These are phyloP conservation scores for Drosophila birchii DNA, from an alignment of 2,888 invertebrate species.

Conservation along the genomic window DNA sequence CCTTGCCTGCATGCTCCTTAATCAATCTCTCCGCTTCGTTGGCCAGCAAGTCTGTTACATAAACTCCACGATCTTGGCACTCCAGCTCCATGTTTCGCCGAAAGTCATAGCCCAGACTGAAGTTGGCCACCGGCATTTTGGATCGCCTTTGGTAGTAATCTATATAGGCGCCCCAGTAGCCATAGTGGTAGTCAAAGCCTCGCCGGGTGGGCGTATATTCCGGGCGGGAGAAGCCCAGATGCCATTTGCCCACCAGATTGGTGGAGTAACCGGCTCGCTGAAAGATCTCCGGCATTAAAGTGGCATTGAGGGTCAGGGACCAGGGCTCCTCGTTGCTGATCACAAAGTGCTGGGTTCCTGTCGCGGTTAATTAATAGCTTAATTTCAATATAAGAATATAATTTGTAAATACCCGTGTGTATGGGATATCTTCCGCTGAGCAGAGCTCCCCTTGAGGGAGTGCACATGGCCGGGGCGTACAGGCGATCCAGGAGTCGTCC, in stretches of 20 bases:
- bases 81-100: constrained; percentile 86
- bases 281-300: constrained; percentile 89
- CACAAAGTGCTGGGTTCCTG: constrained; percentile 90
- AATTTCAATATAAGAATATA: neutral
- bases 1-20: constrained; percentile 53
- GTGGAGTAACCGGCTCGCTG: constrained; percentile 91
- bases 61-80: constrained; percentile 86
- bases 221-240: constrained; percentile 90
- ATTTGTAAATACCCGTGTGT: constrained; percentile 87
- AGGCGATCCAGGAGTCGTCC: constrained; percentile 92
- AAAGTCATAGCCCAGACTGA: constrained; percentile 85
- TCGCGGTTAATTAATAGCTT: neutral
- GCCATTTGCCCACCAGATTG: constrained; percentile 96
- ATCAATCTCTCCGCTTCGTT: constrained; percentile 88
- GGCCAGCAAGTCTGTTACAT: constrained; percentile 90
- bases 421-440: constrained; percentile 95
- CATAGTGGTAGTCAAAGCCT: constrained; percentile 93
- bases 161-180: constrained; percentile 92
- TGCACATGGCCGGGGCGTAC: constrained; percentile 94
- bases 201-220: constrained; percentile 88
- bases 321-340: constrained; percentile 89
- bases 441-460: constrained; percentile 92
- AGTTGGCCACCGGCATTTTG: constrained; percentile 82
- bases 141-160: constrained; percentile 91
- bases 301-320: constrained; percentile 89